Evolutionary conservation across 2,113 vertebrate species (phyloP).

Genomic region (Melanotaenia duboulayi): DNA sequence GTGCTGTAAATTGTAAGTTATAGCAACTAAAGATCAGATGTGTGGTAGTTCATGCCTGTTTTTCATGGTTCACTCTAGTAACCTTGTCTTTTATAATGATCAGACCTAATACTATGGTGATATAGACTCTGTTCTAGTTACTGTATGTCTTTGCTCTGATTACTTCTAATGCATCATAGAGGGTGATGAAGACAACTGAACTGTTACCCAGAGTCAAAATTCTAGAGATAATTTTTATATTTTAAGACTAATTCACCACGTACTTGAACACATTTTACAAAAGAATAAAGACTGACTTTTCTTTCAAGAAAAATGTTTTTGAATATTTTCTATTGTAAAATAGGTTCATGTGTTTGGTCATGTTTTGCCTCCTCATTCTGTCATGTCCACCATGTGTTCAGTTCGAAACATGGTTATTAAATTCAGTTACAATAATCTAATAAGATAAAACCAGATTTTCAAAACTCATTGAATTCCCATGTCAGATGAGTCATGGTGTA

Average conservation of each 20-base stretch:
- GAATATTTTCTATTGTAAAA: background rate
- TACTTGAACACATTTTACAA: background rate
- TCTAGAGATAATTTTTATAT: too few relatives aligned
- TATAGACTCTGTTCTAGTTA: background rate
- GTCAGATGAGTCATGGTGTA: slow-evolving; percentile 56
- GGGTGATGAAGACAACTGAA: background rate
- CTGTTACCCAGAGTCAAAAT: background rate
- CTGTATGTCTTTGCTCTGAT: background rate
- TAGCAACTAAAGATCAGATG: background rate
- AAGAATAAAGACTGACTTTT: background rate
- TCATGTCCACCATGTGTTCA: slow-evolving; percentile 17
- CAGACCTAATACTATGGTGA: background rate
- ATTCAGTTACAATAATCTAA: slow-evolving; percentile 61
- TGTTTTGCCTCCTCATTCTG: slow-evolving; percentile 19
- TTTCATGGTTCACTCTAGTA: background rate
- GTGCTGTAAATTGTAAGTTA: background rate
- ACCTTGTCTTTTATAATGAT: background rate
- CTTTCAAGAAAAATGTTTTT: background rate
- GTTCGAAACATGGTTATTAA: slow-evolving; percentile 41
- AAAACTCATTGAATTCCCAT: slow-evolving; percentile 57
- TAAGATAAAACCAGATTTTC: slow-evolving; percentile 59
- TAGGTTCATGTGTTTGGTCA: background rate
- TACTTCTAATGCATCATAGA: background rate
- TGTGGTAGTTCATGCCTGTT: background rate
- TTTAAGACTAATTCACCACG: background rate